These are phyloP conservation scores for Bombyx mandarina DNA, from an alignment of 1,140 invertebrate genomes.

Conservation along the genomic window DNA sequence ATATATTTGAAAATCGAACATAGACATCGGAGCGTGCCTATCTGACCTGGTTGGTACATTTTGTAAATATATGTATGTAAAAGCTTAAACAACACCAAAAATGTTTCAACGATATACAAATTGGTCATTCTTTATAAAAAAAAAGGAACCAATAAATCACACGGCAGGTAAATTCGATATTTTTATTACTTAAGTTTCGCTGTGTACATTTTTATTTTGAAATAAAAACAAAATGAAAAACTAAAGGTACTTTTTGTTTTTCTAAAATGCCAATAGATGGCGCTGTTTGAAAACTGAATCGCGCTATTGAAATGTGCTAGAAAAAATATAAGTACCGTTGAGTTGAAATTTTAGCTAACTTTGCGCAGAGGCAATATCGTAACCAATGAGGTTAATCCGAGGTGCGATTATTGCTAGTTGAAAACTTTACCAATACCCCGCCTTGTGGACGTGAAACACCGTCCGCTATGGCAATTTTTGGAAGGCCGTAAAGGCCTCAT, in stretches of 20 bases:
- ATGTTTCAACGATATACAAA: no score
- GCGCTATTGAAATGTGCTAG: constrained; percentile 21
- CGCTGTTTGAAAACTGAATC: constrained; percentile 16
- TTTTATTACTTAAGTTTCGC: no score
- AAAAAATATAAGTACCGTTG: background rate
- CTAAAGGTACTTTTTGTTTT: background rate
- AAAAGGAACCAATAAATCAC: no score
- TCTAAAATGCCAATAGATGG: constrained; percentile 24
- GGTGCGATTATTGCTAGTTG: constrained; percentile 92
- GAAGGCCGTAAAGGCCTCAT: constrained; percentile 62
- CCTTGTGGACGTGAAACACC: constrained; percentile 92
- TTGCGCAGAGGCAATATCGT: constrained; percentile 75
- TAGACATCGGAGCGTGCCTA: no score
- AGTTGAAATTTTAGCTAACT: constrained; percentile 49
- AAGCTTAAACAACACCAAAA: no score
- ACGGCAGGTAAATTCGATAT: no score
- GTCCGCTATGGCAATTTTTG: constrained; percentile 92
- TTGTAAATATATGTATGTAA: no score
- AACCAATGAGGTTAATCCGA: constrained; percentile 89
- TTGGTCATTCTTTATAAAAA: no score
- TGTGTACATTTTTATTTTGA: background rate
- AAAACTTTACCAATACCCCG: constrained; percentile 96
- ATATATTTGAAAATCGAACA: no score
- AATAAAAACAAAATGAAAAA: background rate
- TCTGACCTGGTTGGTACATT: no score